Base-by-base conservation (phyloP, 2,113 vertebrate species). In the Brienomyrus longianalis region DNA sequence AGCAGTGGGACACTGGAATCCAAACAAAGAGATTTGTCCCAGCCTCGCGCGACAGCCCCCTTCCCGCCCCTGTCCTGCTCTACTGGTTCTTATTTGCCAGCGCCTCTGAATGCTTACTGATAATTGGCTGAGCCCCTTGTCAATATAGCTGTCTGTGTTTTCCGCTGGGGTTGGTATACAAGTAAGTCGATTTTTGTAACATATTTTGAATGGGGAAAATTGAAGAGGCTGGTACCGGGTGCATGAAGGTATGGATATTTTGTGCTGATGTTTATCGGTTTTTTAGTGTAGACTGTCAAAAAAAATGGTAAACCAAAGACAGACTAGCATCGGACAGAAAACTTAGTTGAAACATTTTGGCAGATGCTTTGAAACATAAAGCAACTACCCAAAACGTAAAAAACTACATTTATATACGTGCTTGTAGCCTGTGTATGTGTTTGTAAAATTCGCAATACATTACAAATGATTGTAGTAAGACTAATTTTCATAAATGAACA, bases 11-110 rank as follows among this genome's bases (percentile, higher is more conserved):
- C n/a, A 39, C 51, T 23, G 54, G 70, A 90, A 59, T 90, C 89
- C 50, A 90, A 90, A 90, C 89, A 90, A 90, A 90, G 89, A 90
- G 89, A 86, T 86, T 86, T 50, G 83, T 62, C 59, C 70, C n/a
- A 83, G n/a, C 21, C 88, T 80, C 89, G 47, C 39, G 56, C 80
- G 89, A 86, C 89, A 89, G 23, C 80, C 89, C 89, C 89, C 39
- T 19, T 59, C 83, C 89, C 89, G 35, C 56, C 89, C 83, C 21
- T 45, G 27, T 47, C 27, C 27, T 6, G 56, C 39, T 50, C 13
- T 5, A 4, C 13, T 21, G 3, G 1, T 48, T 90, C 59, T 47
- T 4, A 90, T 90, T 50, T 27, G 89, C 54, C 43, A 70, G 35
- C 1, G 8, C 45, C 23, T n/a, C 15, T 45, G 35, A 35, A 19